phyloP scores from a whole-genome alignment of 2,888 invertebrate species.

The Lasioglossum villosulum region DNA sequence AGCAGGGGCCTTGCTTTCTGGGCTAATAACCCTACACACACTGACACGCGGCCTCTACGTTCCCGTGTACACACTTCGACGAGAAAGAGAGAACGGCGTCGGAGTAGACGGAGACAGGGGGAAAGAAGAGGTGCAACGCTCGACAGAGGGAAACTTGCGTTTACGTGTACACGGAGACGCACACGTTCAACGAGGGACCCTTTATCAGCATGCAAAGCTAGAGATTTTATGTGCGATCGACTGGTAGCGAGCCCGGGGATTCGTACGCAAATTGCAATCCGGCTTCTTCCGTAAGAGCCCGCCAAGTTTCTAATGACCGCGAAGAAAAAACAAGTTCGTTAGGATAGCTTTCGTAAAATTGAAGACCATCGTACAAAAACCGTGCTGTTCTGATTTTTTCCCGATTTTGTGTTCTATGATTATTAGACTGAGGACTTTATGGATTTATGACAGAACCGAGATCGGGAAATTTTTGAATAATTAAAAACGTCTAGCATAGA shows the following conservation, averaged over 20 bases:
- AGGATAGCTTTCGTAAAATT: neutral
- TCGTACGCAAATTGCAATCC: constrained; percentile 77
- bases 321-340: neutral
- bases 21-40: constrained; percentile 84
- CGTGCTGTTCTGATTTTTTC: neutral
- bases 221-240: constrained; percentile 82
- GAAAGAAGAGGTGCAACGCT: constrained; percentile 48
- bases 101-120: constrained; percentile 21
- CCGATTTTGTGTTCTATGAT: too few relatives aligned
- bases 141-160: constrained; percentile 46
- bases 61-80: constrained; percentile 71
- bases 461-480: too few relatives aligned
- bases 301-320: neutral
- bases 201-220: constrained; percentile 80
- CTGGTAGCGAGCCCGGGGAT: constrained; percentile 68
- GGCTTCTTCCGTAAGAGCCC: constrained; percentile 58
- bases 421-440: too few relatives aligned
- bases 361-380: neutral
- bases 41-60: constrained; percentile 79
- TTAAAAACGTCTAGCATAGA: too few relatives aligned
- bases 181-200: constrained; percentile 43
- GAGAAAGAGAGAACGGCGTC: constrained; percentile 16
- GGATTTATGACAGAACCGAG: too few relatives aligned
- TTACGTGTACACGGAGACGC: constrained; percentile 42
- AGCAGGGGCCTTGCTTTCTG: constrained; percentile 84